Conservation (phyloP, 2,888 invertebrate genomes). For the Pelosia muscerda region DNA sequence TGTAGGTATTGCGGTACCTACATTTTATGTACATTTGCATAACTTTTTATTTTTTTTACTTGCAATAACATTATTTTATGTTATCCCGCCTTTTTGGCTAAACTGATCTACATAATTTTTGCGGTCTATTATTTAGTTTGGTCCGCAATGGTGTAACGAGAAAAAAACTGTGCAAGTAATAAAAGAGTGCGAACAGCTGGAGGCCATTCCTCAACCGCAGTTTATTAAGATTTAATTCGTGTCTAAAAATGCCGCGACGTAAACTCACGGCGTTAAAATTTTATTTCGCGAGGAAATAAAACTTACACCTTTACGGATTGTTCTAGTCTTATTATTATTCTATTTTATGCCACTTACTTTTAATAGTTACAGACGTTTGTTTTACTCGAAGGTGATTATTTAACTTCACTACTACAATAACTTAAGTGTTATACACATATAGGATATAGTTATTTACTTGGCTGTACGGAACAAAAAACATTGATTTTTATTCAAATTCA, state of each 20-base stretch:
- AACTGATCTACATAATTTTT: neutral
- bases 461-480: too few relatives aligned
- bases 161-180: slow-evolving; percentile 1
- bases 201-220: neutral
- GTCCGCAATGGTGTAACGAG: neutral
- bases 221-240: slow-evolving; percentile 6
- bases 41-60: neutral
- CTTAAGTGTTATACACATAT: too few relatives aligned
- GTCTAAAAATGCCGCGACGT: slow-evolving; percentile 1
- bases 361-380: neutral
- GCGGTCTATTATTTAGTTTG: neutral
- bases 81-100: neutral
- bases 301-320: too few relatives aligned
- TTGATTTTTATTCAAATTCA: too few relatives aligned
- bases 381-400: too few relatives aligned
- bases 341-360: neutral
- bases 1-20: neutral
- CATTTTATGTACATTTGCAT: neutral
- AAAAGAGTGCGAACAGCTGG: neutral
- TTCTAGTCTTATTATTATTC: neutral
- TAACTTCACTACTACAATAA: too few relatives aligned
- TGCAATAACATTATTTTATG: neutral
- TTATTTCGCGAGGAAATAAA: neutral
- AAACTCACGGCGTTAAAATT: neutral
- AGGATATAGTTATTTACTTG: too few relatives aligned